phyloP scores from a whole-genome alignment of 2,888 invertebrate species.

The Xylocampa areola region DNA sequence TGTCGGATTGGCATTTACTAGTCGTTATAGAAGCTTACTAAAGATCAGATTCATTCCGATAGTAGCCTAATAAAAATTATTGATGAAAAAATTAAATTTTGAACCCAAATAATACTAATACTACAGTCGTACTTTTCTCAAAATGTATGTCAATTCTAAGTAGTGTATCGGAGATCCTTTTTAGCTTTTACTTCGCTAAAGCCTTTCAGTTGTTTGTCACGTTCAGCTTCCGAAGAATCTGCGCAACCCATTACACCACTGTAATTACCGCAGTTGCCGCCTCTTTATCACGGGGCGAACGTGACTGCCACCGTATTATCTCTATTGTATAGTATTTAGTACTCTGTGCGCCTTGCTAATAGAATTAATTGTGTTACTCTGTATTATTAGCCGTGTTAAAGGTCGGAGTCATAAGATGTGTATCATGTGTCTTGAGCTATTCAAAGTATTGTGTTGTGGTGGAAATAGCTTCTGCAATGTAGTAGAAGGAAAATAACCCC shows the following conservation, averaged over 20 bases:
- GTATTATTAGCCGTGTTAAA: conserved; percentile 19
- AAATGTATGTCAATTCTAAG: no score
- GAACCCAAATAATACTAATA: no score
- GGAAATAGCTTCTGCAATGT: neutral
- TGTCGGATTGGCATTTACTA: no score
- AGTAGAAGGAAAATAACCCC: no score
- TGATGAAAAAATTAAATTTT: no score
- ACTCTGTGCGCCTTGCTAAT: conserved; percentile 3
- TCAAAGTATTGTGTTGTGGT: neutral
- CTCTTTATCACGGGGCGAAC: conserved; percentile 21
- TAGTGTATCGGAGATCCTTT: no score
- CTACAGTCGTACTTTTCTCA: no score
- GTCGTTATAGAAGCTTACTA: no score
- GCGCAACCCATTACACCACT: conserved; percentile 21
- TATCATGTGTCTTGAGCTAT: conserved; percentile 3
- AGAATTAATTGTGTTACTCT: conserved; percentile 23
- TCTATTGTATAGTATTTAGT: conserved; percentile 22
- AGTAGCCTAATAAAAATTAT: no score
- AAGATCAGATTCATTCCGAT: no score
- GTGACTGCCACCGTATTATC: conserved; percentile 37
- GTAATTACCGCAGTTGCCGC: conserved; percentile 21
- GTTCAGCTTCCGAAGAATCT: conserved; percentile 5
- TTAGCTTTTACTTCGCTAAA: neutral
- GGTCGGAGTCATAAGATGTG: conserved; percentile 9
- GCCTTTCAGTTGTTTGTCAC: conserved; percentile 3